phyloP scores from a whole-genome alignment of 2,797 vertebrate genomes.

The Betta splendens region DNA sequence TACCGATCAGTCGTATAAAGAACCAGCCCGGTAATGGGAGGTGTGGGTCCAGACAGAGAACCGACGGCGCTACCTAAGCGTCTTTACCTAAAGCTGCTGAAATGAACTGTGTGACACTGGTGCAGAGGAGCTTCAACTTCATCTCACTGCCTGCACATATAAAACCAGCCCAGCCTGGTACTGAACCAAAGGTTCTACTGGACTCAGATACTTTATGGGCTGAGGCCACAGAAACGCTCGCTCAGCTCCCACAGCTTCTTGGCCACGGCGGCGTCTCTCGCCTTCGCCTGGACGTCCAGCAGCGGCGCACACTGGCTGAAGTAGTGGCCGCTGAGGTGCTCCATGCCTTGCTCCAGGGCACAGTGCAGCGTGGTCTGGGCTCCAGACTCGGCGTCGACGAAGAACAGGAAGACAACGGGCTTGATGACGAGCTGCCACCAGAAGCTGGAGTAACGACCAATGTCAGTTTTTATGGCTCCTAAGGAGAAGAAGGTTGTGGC shows the following conservation, averaged over 20 bases:
- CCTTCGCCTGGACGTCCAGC: background rate
- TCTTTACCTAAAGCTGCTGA: no score
- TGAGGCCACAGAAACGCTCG: slow-evolving; percentile 33
- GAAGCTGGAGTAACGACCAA: slow-evolving; percentile 46
- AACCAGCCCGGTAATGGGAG: no score
- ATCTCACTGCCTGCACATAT: no score
- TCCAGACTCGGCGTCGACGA: slow-evolving; percentile 60
- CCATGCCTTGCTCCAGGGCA: slow-evolving; percentile 70
- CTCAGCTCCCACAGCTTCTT: slow-evolving; percentile 46
- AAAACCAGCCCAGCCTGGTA: no score
- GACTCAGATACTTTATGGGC: no score
- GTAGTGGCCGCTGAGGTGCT: slow-evolving; percentile 70
- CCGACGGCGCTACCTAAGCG: no score
- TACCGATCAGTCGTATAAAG: no score
- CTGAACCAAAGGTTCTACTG: no score
- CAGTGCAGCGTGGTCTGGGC: slow-evolving; percentile 80
- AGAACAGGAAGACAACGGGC: slow-evolving; percentile 63
- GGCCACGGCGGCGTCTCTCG: slow-evolving; percentile 11
- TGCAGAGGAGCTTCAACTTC: no score
- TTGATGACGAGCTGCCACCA: slow-evolving; percentile 57
- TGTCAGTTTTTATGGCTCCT: slow-evolving; percentile 51
- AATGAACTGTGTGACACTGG: no score
- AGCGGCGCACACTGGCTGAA: slow-evolving; percentile 59
- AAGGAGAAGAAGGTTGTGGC: background rate
- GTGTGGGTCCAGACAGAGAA: no score